Evolutionary conservation across 2,888 invertebrate species (phyloP).

Genomic region (Zootermopsis nevadensis): DNA sequence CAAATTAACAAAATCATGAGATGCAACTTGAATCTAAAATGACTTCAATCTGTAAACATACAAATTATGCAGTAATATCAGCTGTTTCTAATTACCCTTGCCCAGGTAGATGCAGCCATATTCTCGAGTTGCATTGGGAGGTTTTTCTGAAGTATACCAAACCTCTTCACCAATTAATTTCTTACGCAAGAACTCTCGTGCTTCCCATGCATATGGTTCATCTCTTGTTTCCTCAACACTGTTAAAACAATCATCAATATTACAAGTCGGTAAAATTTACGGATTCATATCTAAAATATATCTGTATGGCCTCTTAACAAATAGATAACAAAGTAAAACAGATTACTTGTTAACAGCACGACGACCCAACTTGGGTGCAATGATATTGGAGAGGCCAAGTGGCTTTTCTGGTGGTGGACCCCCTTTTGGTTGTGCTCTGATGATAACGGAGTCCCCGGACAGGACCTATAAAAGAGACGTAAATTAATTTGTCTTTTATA

Average conservation of each 20-base stretch:
- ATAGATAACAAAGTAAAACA: neutral
- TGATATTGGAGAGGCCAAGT: constrained; percentile 89
- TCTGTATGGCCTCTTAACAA: neutral
- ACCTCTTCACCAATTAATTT: constrained; percentile 93
- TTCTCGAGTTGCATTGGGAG: constrained; percentile 80
- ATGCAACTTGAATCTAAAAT: neutral
- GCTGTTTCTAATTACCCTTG: constrained; percentile 69
- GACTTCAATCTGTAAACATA: too few species aligned
- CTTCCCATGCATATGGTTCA: constrained; percentile 98
- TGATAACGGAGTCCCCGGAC: constrained; percentile 95
- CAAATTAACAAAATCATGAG: neutral
- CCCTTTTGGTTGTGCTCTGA: constrained; percentile 83
- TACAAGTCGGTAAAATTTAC: neutral
- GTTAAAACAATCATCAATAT: constrained; percentile 54
- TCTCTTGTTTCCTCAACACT: constrained; percentile 80
- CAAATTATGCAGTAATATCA: too few species aligned
- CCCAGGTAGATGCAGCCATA: constrained; percentile 91
- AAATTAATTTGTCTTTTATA: constrained; percentile 36
- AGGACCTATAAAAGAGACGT: constrained; percentile 75
- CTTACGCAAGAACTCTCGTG: constrained; percentile 93
- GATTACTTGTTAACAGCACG: constrained; percentile 29
- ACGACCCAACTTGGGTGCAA: constrained; percentile 86
- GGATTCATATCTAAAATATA: neutral
- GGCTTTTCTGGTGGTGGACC: constrained; percentile 95
- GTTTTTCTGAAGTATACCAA: constrained; percentile 83